Percentiles rank a stretch among this genome's conserved stretches.
phyloP scores from a whole-genome alignment of 2,797 vertebrate species.

The Hippopotamyrus pictus region DNA sequence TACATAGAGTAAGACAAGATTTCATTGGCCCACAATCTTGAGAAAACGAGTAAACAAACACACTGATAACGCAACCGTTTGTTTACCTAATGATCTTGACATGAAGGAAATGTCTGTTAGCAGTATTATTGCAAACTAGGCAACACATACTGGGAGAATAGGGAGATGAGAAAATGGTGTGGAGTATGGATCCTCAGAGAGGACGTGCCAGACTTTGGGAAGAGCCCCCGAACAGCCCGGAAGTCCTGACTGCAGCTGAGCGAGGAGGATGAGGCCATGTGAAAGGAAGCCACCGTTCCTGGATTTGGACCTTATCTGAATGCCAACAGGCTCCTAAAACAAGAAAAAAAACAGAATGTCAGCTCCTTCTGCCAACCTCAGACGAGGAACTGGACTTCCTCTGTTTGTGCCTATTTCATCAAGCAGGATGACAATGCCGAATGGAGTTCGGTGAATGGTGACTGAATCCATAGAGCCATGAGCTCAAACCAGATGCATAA shows the following conservation, averaged over 20 bases:
- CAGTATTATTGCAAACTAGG: constrained; percentile 40
- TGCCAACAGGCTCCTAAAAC: not conserved
- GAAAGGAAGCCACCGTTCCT: constrained; percentile 40
- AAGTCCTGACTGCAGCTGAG: constrained; percentile 42
- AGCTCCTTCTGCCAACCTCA: constrained; percentile 8
- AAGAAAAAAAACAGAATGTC: not conserved
- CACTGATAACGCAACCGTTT: constrained; percentile 5
- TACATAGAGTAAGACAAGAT: not conserved
- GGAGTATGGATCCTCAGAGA: constrained; percentile 49
- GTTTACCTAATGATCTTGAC: constrained; percentile 28
- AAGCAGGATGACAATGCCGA: constrained; percentile 37
- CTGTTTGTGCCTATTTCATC: constrained; percentile 46
- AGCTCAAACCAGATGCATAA: not conserved
- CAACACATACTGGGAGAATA: constrained; percentile 49
- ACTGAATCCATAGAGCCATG: not conserved
- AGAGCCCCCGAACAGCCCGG: not conserved
- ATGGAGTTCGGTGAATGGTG: constrained; percentile 26
- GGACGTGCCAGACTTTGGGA: constrained; percentile 36
- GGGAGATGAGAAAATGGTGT: constrained; percentile 34
- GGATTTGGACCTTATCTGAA: constrained; percentile 18
- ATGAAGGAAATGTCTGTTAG: constrained; percentile 57
- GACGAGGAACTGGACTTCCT: constrained; percentile 45
- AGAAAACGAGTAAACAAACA: not conserved
- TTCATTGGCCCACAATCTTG: not conserved
- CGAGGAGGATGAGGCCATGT: constrained; percentile 56